Conservation (phyloP, 2,888 invertebrate species). For the Drosophila imparisetae region DNA sequence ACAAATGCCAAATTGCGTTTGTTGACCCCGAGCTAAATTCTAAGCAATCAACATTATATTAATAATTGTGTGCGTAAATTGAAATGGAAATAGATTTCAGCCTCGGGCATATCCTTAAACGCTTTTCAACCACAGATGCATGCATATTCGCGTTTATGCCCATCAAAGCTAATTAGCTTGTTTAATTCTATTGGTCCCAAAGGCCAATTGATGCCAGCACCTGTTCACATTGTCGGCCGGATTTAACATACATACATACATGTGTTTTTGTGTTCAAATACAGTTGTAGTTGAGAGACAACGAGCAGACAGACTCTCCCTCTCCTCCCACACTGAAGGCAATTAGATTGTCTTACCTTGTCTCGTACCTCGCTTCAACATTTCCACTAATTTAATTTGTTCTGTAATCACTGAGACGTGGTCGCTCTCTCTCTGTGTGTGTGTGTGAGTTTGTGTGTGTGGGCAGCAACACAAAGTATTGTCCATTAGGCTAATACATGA, state of each 20-base stretch:
- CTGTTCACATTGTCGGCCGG: slow-evolving; percentile 50
- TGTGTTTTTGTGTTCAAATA: slow-evolving; percentile 22
- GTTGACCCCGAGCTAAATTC: neutral
- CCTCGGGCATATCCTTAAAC: neutral
- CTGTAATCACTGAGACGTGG: slow-evolving; percentile 65
- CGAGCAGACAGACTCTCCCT: slow-evolving; percentile 6
- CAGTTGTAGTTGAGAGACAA: slow-evolving; percentile 9
- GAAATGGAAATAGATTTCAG: neutral
- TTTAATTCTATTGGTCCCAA: slow-evolving; percentile 55
- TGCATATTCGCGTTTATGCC: slow-evolving; percentile 14
- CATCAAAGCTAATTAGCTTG: slow-evolving; percentile 68
- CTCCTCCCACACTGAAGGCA: slow-evolving; percentile 38
- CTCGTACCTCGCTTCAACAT: slow-evolving; percentile 58
- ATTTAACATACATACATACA: slow-evolving; percentile 52
- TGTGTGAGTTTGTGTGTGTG: slow-evolving; percentile 1
- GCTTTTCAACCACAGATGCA: slow-evolving; percentile 22
- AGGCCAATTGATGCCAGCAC: slow-evolving; percentile 70
- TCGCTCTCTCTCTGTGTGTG: neutral
- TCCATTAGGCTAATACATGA: slow-evolving; percentile 62
- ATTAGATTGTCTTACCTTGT: slow-evolving; percentile 67
- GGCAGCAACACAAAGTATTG: slow-evolving; percentile 34
- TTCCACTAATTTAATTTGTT: slow-evolving; percentile 76
- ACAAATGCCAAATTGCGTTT: neutral
- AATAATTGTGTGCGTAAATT: neutral
- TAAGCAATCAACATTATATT: neutral